Conservation (phyloP, 2,113 vertebrate genomes). For the Pyxicephalus adspersus region DNA sequence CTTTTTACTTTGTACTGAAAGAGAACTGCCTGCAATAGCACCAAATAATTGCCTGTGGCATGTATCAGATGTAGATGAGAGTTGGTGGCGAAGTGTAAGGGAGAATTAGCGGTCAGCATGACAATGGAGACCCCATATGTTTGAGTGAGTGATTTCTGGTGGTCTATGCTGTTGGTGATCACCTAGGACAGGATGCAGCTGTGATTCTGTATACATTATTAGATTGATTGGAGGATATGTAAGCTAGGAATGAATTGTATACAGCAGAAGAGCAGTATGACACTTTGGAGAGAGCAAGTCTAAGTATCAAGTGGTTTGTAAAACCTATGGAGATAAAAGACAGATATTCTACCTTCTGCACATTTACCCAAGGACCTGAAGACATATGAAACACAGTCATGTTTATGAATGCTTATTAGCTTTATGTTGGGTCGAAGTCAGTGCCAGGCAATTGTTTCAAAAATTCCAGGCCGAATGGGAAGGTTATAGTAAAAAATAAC, state of each 20-base stretch:
- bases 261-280: neutral
- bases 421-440: too few species aligned
- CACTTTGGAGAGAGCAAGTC: conserved; percentile 17
- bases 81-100: conserved; percentile 4
- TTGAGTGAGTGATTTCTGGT: neutral
- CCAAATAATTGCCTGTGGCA: conserved; percentile 3
- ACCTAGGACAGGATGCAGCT: conserved; percentile 23
- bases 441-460: too few species aligned
- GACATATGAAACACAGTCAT: too few species aligned
- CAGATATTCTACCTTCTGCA: too few species aligned
- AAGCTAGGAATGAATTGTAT: neutral
- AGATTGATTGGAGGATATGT: conserved; percentile 8
- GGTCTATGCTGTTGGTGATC: conserved; percentile 13
- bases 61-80: conserved; percentile 13
- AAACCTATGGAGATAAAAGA: neutral
- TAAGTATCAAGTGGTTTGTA: conserved; percentile 7
- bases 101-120: neutral
- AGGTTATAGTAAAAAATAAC: too few species aligned
- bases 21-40: neutral
- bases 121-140: neutral
- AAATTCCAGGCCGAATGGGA: too few species aligned
- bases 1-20: neutral
- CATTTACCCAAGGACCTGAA: too few species aligned
- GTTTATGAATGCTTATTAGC: too few species aligned
- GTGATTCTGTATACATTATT: neutral